Evolutionary conservation across 2,113 vertebrate species (phyloP).

Genomic region (Arvicanthis niloticus): DNA sequence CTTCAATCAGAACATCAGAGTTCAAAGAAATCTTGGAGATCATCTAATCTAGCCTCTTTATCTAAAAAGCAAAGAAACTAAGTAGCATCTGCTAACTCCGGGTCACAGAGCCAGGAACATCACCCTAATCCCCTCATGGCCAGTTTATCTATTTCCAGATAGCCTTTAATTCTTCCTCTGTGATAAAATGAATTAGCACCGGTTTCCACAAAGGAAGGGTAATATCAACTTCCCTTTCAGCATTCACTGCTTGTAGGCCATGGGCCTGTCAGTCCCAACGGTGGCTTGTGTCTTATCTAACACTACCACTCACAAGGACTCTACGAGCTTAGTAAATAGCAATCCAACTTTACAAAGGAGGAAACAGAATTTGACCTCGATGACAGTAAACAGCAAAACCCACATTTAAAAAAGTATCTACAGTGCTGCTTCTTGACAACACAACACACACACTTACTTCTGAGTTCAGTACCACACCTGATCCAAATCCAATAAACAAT

Average conservation of each 20-base stretch:
- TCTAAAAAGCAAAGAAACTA: slow-evolving; percentile 58
- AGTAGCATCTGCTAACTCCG: neutral
- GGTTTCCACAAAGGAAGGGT: slow-evolving; percentile 39
- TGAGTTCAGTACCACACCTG: neutral
- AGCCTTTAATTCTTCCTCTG: slow-evolving; percentile 50
- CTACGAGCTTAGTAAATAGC: neutral
- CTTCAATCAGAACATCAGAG: slow-evolving; percentile 21
- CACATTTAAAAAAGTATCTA: neutral
- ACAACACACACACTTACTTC: neutral
- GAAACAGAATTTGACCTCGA: slow-evolving; percentile 11
- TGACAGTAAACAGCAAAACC: neutral
- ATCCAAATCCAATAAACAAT: slow-evolving; percentile 26
- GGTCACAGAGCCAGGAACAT: neutral
- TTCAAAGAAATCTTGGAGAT: slow-evolving; percentile 51
- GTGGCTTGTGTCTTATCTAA: neutral
- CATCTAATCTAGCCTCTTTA: slow-evolving; percentile 13
- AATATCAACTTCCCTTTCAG: slow-evolving; percentile 14
- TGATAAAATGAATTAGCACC: slow-evolving; percentile 41
- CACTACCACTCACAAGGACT: neutral
- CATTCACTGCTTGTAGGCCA: neutral
- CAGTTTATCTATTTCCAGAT: slow-evolving; percentile 58
- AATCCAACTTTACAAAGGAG: slow-evolving; percentile 18
- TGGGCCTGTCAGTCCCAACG: neutral
- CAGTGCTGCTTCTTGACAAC: neutral
- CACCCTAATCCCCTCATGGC: neutral